These are phyloP conservation scores for Peromyscus maniculatus DNA, from an alignment of 2,113 vertebrate species.

Conservation along the genomic window DNA sequence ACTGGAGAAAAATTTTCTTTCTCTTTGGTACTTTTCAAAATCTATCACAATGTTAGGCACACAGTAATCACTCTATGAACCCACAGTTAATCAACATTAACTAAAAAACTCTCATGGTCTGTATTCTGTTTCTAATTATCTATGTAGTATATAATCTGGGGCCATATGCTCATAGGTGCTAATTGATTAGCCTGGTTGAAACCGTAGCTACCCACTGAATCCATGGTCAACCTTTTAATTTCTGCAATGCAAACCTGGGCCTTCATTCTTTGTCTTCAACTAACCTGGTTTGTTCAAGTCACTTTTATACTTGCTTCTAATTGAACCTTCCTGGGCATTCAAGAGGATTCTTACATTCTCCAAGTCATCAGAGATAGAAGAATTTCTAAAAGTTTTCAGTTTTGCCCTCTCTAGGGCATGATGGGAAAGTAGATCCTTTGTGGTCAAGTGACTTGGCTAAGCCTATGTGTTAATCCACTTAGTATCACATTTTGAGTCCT, in stretches of 20 bases:
- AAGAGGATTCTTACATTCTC: not conserved
- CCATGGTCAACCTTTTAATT: conserved; percentile 40
- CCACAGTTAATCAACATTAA: conserved; percentile 54
- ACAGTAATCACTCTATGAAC: conserved; percentile 57
- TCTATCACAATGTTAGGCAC: conserved; percentile 56
- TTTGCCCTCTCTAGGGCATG: not conserved
- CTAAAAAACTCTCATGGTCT: conserved; percentile 38
- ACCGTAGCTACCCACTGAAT: not conserved
- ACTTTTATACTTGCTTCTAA: not conserved
- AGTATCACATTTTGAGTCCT: not conserved
- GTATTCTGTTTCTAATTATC: conserved; percentile 75
- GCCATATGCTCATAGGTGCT: conserved; percentile 62
- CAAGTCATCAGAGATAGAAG: not conserved
- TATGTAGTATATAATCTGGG: not conserved
- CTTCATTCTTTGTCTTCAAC: not conserved
- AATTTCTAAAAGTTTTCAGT: not conserved
- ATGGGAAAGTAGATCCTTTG: not conserved
- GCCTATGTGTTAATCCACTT: not conserved
- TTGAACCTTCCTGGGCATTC: not conserved
- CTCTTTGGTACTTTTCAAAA: not conserved
- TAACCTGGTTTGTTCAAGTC: not conserved
- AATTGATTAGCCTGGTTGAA: conserved; percentile 66
- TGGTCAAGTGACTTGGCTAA: not conserved
- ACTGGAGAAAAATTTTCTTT: not conserved
- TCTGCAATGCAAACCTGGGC: not conserved